These are phyloP conservation scores for Pitangus sulphuratus DNA, from an alignment of 2,797 vertebrate species.

Conservation along the genomic window DNA sequence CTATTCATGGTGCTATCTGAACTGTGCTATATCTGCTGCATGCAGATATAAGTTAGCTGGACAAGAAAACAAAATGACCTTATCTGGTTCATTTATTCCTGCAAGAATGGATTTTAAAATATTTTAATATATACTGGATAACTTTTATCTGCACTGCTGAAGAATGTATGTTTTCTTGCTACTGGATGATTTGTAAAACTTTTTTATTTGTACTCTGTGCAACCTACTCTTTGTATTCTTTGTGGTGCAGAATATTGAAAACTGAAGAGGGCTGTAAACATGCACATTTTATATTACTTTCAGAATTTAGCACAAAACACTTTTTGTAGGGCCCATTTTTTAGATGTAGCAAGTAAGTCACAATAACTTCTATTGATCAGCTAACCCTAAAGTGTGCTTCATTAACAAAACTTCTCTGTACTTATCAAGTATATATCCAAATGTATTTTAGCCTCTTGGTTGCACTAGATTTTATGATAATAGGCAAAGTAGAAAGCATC, in stretches of 20 bases:
- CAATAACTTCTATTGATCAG: not conserved
- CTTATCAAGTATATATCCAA: not conserved
- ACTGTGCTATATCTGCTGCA: not conserved
- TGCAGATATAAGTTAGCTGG: not conserved
- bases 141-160: not conserved
- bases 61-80: not conserved
- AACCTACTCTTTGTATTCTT: not conserved
- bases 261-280: not conserved
- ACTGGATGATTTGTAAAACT: not conserved
- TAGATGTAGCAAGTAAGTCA: not conserved
- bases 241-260: not conserved
- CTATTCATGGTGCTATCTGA: not conserved
- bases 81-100: not conserved
- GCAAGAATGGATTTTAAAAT: not conserved
- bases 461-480: not conserved
- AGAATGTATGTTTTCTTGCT: not conserved
- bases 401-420: not conserved
- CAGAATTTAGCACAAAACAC: not conserved
- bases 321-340: not conserved
- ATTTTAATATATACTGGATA: not conserved
- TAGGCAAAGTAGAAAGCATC: not conserved
- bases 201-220: not conserved
- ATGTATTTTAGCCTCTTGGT: not conserved
- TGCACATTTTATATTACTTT: not conserved
- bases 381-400: not conserved